phyloP scores from a whole-genome alignment of 2,113 vertebrate genomes.

The Dromiciops gliroides region DNA sequence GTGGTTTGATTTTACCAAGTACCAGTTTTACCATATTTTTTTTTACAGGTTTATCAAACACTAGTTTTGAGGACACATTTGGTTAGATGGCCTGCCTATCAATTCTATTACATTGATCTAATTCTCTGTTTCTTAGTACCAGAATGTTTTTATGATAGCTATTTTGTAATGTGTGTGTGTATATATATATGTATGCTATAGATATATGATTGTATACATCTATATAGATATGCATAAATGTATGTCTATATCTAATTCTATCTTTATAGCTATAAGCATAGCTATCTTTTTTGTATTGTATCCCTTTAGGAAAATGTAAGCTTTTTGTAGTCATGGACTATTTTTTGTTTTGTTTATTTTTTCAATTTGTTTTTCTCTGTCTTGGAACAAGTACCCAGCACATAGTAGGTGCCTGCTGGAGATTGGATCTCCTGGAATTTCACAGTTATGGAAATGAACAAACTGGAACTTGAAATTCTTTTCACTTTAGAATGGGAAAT shows the following conservation, averaged over 20 bases:
- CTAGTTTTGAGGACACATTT: neutral
- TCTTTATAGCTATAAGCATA: neutral
- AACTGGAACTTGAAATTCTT: conserved; percentile 8
- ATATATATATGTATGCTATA: neutral
- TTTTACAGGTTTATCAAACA: neutral
- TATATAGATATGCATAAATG: neutral
- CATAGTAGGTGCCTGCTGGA: neutral
- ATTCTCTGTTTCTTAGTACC: neutral
- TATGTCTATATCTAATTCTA: neutral
- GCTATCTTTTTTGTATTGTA: neutral
- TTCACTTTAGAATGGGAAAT: conserved; percentile 50
- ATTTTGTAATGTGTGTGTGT: neutral
- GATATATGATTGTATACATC: neutral
- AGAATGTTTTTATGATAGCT: neutral
- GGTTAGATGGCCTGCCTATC: neutral
- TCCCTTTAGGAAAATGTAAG: neutral
- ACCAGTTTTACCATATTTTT: neutral
- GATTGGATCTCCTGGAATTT: neutral
- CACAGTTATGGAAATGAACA: conserved; percentile 48
- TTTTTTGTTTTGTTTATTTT: neutral
- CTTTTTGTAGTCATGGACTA: neutral
- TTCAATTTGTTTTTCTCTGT: neutral
- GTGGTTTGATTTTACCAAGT: neutral
- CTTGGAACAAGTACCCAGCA: neutral
- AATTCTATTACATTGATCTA: neutral